These are phyloP conservation scores for Eilema depressum DNA, from an alignment of 2,888 invertebrate genomes.

Conservation along the genomic window DNA sequence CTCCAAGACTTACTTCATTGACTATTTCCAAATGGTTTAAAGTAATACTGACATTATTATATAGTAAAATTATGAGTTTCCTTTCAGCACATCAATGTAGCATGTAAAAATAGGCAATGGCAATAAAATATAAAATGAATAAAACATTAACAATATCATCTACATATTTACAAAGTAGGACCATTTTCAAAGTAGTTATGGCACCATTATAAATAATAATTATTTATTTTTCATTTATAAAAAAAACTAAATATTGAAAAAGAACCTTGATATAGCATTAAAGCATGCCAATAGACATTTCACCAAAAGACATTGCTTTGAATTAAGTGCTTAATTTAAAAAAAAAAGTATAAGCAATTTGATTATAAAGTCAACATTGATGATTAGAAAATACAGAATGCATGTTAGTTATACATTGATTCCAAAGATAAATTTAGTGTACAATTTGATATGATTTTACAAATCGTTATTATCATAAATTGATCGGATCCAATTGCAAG, in stretches of 20 bases:
- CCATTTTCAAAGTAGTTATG: slow-evolving; percentile 63
- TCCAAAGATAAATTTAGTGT: slow-evolving; percentile 55
- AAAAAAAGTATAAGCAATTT: slow-evolving; percentile 39
- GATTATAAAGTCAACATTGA: slow-evolving; percentile 37
- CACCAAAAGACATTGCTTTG: slow-evolving; percentile 55
- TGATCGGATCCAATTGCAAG: slow-evolving; percentile 43
- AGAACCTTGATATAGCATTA: slow-evolving; percentile 27
- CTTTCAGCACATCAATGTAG: slow-evolving; percentile 42
- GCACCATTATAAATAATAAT: slow-evolving; percentile 67
- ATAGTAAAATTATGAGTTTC: slow-evolving; percentile 30
- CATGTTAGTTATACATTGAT: slow-evolving; percentile 52
- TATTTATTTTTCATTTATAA: slow-evolving; percentile 32
- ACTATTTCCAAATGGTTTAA: slow-evolving; percentile 52
- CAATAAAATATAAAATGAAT: slow-evolving; percentile 35
- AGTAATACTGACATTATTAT: slow-evolving; percentile 56
- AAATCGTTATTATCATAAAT: slow-evolving; percentile 43
- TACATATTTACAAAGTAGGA: slow-evolving; percentile 59
- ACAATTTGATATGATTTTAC: slow-evolving; percentile 69
- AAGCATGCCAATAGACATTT: slow-evolving; percentile 40
- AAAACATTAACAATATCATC: slow-evolving; percentile 48
- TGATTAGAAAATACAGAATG: slow-evolving; percentile 51
- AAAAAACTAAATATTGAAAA: slow-evolving; percentile 22
- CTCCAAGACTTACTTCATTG: slow-evolving; percentile 46
- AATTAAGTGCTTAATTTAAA: slow-evolving; percentile 41
- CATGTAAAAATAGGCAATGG: slow-evolving; percentile 44